A percentile compares a stretch with the other conserved stretches of the same genome.
These are phyloP conservation scores for Notolepis coatsorum DNA, from an alignment of 2,797 vertebrate genomes.

Conservation along the genomic window DNA sequence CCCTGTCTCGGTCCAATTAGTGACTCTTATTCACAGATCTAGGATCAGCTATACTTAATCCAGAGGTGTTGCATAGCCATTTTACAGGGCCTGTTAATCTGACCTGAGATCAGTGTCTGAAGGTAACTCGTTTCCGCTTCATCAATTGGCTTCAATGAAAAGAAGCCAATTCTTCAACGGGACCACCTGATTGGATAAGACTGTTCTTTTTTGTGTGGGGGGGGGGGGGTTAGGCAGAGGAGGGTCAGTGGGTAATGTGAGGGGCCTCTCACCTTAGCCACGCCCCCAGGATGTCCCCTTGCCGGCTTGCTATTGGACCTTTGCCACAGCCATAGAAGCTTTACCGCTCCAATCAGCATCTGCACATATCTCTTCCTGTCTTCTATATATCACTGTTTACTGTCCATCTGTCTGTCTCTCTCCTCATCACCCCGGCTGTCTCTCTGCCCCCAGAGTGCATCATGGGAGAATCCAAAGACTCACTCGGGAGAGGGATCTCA, in stretches of 20 bases:
- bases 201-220: conserved; percentile 39
- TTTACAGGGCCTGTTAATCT: conserved; percentile 25
- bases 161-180: conserved; percentile 25
- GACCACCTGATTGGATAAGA: conserved; percentile 33
- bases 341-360: conserved; percentile 22
- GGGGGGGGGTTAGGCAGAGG: conserved; percentile 21
- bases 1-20: conserved; percentile 67
- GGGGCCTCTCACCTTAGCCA: conserved; percentile 32
- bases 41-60: conserved; percentile 20
- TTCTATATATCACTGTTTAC: conserved; percentile 25
- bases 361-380: conserved; percentile 33
- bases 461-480: conserved; percentile 65
- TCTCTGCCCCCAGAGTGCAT: conserved; percentile 32
- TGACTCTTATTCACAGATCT: neutral
- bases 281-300: conserved; percentile 11
- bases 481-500: conserved; percentile 48
- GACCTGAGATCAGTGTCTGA: conserved; percentile 18
- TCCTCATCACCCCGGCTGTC: too few relatives aligned
- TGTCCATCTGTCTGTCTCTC: neutral
- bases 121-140: neutral
- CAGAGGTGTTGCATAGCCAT: conserved; percentile 28
- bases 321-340: conserved; percentile 41
- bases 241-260: conserved; percentile 22
- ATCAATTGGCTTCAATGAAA: conserved; percentile 2
- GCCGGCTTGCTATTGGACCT: conserved; percentile 25